phyloP scores from a whole-genome alignment of 2,888 invertebrate genomes.

The Polydrusus tereticollis region DNA sequence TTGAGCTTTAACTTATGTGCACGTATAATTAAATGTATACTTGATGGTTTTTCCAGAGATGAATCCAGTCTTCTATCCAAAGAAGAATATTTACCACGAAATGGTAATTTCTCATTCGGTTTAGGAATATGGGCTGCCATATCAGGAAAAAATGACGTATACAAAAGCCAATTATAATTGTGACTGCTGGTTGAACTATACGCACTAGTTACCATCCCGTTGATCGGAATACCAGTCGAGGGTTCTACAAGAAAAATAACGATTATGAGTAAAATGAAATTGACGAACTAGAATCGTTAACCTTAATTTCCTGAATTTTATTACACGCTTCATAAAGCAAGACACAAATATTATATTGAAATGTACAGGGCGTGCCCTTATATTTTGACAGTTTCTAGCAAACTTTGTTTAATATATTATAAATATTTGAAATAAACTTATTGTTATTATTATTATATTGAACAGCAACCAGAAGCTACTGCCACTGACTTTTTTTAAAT shows the following conservation, averaged over 20 bases:
- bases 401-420: too few relatives aligned
- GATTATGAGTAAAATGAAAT: background rate
- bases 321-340: too few relatives aligned
- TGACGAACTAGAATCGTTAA: too few relatives aligned
- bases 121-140: constrained; percentile 56
- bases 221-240: constrained; percentile 80
- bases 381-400: too few relatives aligned
- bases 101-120: constrained; percentile 48
- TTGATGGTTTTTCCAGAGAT: constrained; percentile 55
- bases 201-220: constrained; percentile 72
- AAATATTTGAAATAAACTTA: too few relatives aligned
- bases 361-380: too few relatives aligned
- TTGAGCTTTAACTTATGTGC: background rate
- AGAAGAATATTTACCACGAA: constrained; percentile 51
- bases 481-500: too few relatives aligned
- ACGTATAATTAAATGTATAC: constrained; percentile 34
- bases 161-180: constrained; percentile 84
- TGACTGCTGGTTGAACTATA: constrained; percentile 74
- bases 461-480: too few relatives aligned
- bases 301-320: too few relatives aligned
- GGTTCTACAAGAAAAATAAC: constrained; percentile 70
- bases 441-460: too few relatives aligned
- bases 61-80: constrained; percentile 58
- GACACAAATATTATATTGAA: too few relatives aligned
- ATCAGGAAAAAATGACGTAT: constrained; percentile 80